Conservation (phyloP, 2,797 vertebrate species). For the Gambusia yucatana region DNA sequence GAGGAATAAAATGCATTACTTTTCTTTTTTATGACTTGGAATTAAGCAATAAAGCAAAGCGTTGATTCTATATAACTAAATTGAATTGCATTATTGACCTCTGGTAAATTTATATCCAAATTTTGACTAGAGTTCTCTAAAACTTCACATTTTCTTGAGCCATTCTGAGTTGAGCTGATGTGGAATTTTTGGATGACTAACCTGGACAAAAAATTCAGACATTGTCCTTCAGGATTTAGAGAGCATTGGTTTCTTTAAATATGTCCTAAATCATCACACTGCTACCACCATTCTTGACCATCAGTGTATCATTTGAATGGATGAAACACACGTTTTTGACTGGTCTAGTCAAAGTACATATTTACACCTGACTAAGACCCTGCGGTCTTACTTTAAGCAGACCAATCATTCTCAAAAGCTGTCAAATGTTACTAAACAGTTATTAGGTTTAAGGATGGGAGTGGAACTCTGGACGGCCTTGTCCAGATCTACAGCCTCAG, state of each 20-base stretch:
- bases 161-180: neutral
- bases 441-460: neutral
- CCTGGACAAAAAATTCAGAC: neutral
- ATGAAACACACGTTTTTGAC: neutral
- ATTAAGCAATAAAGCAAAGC: no score
- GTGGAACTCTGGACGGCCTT: no score
- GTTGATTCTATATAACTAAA: no score
- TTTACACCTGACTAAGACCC: neutral
- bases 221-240: neutral
- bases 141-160: neutral
- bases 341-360: neutral
- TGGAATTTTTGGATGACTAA: neutral
- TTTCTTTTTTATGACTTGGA: no score
- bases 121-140: neutral
- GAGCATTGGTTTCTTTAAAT: neutral
- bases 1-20: no score
- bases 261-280: neutral
- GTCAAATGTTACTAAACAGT: neutral
- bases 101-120: neutral
- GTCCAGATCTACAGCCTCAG: neutral
- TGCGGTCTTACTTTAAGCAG: neutral
- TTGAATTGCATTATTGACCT: no score
- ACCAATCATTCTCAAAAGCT: neutral
- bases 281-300: neutral
- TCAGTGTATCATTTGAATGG: neutral